These are phyloP conservation scores for Promerops cafer DNA, from an alignment of 2,113 vertebrate species.

Conservation along the genomic window DNA sequence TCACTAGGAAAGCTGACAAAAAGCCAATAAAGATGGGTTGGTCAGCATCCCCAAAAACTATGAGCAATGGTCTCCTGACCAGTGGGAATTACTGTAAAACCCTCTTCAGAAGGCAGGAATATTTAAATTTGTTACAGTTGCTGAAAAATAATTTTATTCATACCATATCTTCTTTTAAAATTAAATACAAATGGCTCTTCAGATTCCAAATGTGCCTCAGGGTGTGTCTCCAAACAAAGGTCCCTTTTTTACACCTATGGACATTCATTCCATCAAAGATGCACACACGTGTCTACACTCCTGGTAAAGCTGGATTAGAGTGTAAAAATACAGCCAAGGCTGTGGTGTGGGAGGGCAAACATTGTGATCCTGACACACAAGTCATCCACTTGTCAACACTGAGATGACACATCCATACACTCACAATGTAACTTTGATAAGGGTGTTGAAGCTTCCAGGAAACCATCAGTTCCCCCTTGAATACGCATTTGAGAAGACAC, in stretches of 20 bases:
- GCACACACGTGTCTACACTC: rapidly evolving
- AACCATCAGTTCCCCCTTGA: neutral
- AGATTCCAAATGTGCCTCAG: neutral
- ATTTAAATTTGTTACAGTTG: neutral
- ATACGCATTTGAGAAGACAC: neutral
- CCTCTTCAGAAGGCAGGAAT: neutral
- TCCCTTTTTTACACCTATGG: neutral
- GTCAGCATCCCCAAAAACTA: neutral
- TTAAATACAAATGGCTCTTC: neutral
- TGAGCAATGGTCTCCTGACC: neutral
- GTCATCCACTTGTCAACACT: neutral
- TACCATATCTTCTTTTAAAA: neutral
- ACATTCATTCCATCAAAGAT: neutral
- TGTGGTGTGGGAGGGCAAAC: neutral
- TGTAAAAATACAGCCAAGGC: neutral
- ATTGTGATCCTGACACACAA: neutral
- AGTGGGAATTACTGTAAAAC: neutral
- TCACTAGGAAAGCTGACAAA: neutral
- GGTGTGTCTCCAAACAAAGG: neutral
- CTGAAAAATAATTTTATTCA: neutral
- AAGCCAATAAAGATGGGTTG: neutral
- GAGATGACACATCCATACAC: neutral
- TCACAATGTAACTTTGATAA: neutral
- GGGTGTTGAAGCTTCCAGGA: constrained; percentile 7
- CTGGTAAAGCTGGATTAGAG: neutral